Conservation (phyloP, 23 tunicate genomes). For the Clavelina lepadiformis region DNA sequence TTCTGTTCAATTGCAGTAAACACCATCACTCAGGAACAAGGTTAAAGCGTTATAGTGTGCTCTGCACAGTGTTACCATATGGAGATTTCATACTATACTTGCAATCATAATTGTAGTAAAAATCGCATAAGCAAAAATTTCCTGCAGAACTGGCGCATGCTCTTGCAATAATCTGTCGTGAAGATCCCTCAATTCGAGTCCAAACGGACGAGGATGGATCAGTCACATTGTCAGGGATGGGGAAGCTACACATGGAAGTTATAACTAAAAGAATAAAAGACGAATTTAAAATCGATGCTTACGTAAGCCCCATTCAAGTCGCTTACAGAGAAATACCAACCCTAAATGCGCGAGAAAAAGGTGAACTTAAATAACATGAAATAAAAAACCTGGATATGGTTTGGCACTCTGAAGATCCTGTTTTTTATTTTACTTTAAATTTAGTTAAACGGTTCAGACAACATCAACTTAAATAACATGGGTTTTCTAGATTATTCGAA, state of each 20-base stretch:
- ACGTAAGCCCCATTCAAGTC: conserved; percentile 69
- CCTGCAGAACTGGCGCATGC: conserved; percentile 46
- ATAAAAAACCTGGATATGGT: not conserved
- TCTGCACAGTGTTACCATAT: not conserved
- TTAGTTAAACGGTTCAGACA: not conserved
- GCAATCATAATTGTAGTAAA: too few species aligned
- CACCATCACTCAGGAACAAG: conserved; percentile 45
- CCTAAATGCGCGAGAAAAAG: conserved; percentile 2
- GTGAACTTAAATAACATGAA: conserved; percentile 2
- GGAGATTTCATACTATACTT: too few species aligned
- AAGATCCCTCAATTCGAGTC: conserved; percentile 77
- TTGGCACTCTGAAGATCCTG: not conserved
- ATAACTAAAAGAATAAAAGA: conserved; percentile 52
- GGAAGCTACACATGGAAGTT: conserved; percentile 88
- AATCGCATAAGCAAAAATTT: too few species aligned
- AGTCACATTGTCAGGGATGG: conserved; percentile 88
- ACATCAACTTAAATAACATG: not conserved
- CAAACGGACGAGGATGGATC: conserved; percentile 38
- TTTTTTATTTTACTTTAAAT: not conserved
- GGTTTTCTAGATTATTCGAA: not conserved
- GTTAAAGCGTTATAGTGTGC: conserved; percentile 8
- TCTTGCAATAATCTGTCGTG: conserved; percentile 40
- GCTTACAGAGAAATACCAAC: conserved; percentile 76
- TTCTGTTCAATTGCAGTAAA: conserved; percentile 63
- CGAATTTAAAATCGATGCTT: conserved; percentile 69